Conservation (phyloP, 2,888 invertebrate species). For the Lithophane ornitopus region DNA sequence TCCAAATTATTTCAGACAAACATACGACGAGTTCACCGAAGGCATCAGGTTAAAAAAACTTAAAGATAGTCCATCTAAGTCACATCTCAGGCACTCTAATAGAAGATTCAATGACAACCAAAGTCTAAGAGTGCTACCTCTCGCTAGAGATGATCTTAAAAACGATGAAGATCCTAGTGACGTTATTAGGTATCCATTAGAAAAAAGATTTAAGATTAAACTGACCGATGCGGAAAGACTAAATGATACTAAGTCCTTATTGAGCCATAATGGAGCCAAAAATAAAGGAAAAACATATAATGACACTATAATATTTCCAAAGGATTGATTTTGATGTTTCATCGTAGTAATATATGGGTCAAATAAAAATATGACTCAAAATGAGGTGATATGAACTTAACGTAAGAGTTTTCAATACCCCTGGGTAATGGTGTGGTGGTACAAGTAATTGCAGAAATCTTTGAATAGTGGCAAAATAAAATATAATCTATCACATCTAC, state of each 20-base stretch:
- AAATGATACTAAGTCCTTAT: neutral
- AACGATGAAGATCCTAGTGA: neutral
- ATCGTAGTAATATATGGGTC: neutral
- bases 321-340: neutral
- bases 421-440: neutral
- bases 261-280: neutral
- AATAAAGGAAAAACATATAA: neutral
- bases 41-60: neutral
- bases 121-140: neutral
- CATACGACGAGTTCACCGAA: neutral
- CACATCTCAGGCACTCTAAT: neutral
- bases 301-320: slow-evolving; percentile 26
- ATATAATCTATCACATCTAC: too few relatives aligned
- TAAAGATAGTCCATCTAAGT: neutral
- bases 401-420: neutral
- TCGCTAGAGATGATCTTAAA: neutral
- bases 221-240: neutral
- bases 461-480: neutral
- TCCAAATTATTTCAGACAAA: slow-evolving; percentile 1
- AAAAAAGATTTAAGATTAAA: neutral
- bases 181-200: slow-evolving; percentile 14
- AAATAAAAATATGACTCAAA: neutral
- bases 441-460: neutral
- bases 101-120: neutral
- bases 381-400: neutral